Evolutionary conservation across 2,797 vertebrate genomes (phyloP).

Genomic region (Borostomias antarcticus): DNA sequence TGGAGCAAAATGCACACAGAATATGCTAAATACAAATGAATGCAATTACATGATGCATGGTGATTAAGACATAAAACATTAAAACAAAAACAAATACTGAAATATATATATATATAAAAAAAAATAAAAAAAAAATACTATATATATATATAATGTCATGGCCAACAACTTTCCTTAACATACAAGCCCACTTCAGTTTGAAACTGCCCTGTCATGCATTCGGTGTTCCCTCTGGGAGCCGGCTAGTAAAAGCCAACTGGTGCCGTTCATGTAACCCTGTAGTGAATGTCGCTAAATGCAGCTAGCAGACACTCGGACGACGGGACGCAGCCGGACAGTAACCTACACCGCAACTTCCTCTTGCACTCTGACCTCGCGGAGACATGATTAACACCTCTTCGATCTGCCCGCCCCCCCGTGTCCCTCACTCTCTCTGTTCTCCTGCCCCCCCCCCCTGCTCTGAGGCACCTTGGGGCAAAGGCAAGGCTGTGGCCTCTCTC

Average conservation of each 20-base stretch:
- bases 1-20: too few relatives aligned
- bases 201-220: not conserved
- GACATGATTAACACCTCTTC: conserved; percentile 1
- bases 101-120: too few relatives aligned
- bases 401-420: conserved; percentile 37
- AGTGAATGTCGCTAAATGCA: conserved; percentile 3
- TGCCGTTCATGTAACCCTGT: not conserved
- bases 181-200: not conserved
- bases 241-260: conserved; percentile 3
- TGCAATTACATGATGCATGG: too few relatives aligned
- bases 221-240: not conserved
- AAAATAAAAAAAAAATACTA: too few relatives aligned
- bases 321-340: not conserved
- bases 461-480: not conserved
- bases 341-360: conserved; percentile 11
- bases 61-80: too few relatives aligned
- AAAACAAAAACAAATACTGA: too few relatives aligned
- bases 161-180: not conserved
- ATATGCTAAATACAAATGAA: too few relatives aligned
- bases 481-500: conserved; percentile 9
- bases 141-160: too few relatives aligned
- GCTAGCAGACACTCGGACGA: conserved; percentile 1
- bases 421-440: conserved; percentile 33
- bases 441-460: not conserved
- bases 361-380: not conserved